These are phyloP conservation scores for Dasysyrphus tricinctus DNA, from an alignment of 2,888 invertebrate species.

Conservation along the genomic window DNA sequence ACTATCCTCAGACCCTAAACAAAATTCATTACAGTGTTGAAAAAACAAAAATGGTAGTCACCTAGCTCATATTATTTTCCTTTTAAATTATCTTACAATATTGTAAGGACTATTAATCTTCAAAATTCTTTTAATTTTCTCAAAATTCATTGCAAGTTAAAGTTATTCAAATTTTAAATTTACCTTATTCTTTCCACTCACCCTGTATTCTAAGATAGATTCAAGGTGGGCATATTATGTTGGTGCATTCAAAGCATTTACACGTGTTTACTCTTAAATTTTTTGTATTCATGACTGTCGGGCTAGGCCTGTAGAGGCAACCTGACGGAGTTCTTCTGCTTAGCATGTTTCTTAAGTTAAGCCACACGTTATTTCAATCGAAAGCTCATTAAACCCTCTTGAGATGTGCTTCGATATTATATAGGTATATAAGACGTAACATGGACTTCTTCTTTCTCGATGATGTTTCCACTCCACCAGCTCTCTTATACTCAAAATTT, in stretches of 20 bases:
- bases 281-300: background rate
- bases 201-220: too few relatives aligned
- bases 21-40: too few relatives aligned
- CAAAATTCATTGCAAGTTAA: too few relatives aligned
- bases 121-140: too few relatives aligned
- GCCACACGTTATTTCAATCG: slow-evolving; percentile 56
- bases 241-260: background rate
- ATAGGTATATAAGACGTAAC: background rate
- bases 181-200: too few relatives aligned
- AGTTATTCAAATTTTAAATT: too few relatives aligned
- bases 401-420: background rate
- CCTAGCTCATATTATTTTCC: too few relatives aligned
- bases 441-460: background rate
- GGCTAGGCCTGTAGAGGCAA: too few relatives aligned
- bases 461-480: background rate
- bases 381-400: slow-evolving; percentile 56
- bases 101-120: too few relatives aligned
- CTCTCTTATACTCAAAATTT: background rate
- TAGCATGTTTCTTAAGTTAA: slow-evolving; percentile 23
- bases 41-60: too few relatives aligned
- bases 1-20: too few relatives aligned
- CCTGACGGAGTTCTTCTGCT: background rate
- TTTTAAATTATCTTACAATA: too few relatives aligned
- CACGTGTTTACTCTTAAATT: background rate
- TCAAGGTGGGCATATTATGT: background rate